Evolutionary conservation across 2,113 vertebrate genomes (phyloP), one percentile per base, ranked within the genome.

Genomic region (Phasianus colchicus): DNA sequence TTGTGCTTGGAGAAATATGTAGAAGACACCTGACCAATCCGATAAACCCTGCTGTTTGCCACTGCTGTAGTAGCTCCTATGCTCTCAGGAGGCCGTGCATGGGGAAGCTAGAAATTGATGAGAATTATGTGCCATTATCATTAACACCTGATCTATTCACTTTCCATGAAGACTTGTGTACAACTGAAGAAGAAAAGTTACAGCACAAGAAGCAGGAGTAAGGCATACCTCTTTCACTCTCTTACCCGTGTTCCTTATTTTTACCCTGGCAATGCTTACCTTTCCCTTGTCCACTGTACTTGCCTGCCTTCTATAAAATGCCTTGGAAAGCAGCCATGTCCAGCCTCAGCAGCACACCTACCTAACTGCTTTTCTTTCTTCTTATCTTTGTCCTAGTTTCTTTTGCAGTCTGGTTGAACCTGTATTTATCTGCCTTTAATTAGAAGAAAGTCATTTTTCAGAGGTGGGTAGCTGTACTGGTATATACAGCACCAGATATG

Each of bases 121-220:
- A 79, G 38, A 90, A 18, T 7, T 97, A 93, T 0, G 21, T 81
- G 74, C 89, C 97, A 50, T 55, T 80, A 6, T 11, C 88, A 4
- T 36, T 93, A 74, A 85, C 89, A 19, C 94, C 92, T 7, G 88
- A 79, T 2, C 86, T 82, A 10, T 96, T 88, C 66, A 5, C 71
- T 11, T 96, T 95, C 84, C 85, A 76, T 2, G 83, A 77, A 20
- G 86, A 94, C 10, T 48, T 97, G 88, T 97, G 96, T 45, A 85
- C 60, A 4, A 66, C 17, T 0, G 69, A 82, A 19, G 94, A 83
- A 50, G 66, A 93, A 5, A 58, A 84, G 60, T 16, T 92, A 29
- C 92, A 93, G 87, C 88, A n/a, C 32, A 94, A 81, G 86, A 96
- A 96, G 86, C 93, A 86, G 81, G 96, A 94, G 97, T 97, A 95